phyloP scores from a whole-genome alignment of 53 echinoderm and acorn worm genomes.

The Luidia sarsii region DNA sequence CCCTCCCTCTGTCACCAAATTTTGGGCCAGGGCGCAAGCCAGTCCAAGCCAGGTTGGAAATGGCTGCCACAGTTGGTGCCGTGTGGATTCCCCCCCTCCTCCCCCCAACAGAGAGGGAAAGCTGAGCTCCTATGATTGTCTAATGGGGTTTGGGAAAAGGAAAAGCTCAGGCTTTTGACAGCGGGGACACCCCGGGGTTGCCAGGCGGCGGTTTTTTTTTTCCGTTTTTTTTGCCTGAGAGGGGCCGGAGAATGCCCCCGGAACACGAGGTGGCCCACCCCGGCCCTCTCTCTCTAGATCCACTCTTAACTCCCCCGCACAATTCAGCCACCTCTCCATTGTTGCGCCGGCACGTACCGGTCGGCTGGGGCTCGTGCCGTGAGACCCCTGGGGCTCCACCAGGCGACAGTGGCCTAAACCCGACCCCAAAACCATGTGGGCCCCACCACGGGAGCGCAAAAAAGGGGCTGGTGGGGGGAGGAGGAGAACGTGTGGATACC shows the following conservation, averaged over 20 bases:
- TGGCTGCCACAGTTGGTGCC: constrained; percentile 57
- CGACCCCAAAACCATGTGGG: no score
- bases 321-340: constrained; percentile 34
- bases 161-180: constrained; percentile 22
- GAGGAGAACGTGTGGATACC: no score
- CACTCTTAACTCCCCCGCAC: constrained; percentile 15
- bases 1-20: constrained; percentile 4
- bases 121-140: constrained; percentile 35
- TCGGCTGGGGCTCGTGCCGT: constrained; percentile 40
- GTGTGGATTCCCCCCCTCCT: no score
- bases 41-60: constrained; percentile 51
- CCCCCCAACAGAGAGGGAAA: constrained; percentile 27
- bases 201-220: constrained; percentile 45
- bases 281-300: no score
- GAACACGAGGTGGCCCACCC: constrained; percentile 43
- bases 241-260: constrained; percentile 44
- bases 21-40: constrained; percentile 55
- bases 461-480: no score
- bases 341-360: constrained; percentile 32
- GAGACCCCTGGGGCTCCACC: constrained; percentile 34
- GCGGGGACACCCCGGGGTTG: constrained; percentile 36
- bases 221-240: no score
- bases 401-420: neutral
- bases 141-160: constrained; percentile 22
- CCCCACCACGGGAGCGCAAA: no score